Evolutionary conservation across 1,140 invertebrate species (phyloP), one percentile per base, ranked within the genome.

Genomic region (Episyrphus balteatus): DNA sequence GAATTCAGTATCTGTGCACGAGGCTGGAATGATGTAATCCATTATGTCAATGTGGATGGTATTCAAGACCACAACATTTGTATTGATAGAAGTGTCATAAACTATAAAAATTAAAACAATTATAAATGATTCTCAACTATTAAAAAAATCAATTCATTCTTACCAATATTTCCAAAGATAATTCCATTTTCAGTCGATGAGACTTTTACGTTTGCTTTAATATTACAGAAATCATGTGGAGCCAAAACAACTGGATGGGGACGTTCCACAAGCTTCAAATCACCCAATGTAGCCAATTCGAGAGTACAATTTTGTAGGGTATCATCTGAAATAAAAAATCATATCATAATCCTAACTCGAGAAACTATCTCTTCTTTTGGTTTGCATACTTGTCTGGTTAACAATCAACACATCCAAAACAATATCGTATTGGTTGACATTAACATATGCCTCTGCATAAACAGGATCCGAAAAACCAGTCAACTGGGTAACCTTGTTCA

Each of bases 41-140:
- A 99, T 98, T 51, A 99, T 99, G 71, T 99, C 96, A 64, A 99
- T 97, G 68, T 98, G 94, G 63, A 99, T 98, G 65, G 99, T 96
- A 66, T 98, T 98, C 13, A 99, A 75, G 14, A 99, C 94, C 30
- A 99, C 94, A 49, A 97, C 94, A 70, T 95, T 98, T 5, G 85
- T 85, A 17, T 94, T 90, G 32, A 94, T 92, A 42, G 81, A 86
- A 33, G 97, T 84, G 66, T 98, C 94, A 68, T 98, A 98, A 15
- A 98, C 94, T 86, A 47, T 17, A 50, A 47, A 36, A 44, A 26
- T 42, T n/a, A 53, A 32, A 50, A 31, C 41, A 9, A 32, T 44
- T 30, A 43, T 31, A 37, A 8, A 30, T 19, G 15, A 19, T 10
- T 18, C 26, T 44, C n/a, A n/a, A n/a, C n/a, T n/a, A n/a, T n/a